phyloP scores from a whole-genome alignment of 2,888 invertebrate genomes.

The Meloe dianella region DNA sequence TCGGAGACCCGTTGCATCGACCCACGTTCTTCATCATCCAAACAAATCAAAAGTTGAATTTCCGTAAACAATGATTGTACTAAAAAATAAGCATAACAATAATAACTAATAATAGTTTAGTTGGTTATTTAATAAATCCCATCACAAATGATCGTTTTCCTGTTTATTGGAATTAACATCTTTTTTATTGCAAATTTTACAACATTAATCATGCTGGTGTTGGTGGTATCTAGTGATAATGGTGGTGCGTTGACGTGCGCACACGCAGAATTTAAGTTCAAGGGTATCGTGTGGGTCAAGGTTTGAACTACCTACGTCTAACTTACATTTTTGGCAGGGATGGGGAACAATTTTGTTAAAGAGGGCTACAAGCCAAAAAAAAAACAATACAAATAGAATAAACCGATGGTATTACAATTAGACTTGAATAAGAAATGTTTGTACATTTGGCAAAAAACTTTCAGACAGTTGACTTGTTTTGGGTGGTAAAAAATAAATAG shows the following conservation, averaged over 20 bases:
- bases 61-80: slow-evolving; percentile 16
- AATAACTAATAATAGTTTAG: not conserved
- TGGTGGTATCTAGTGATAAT: not conserved
- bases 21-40: slow-evolving; percentile 5
- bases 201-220: not conserved
- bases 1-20: slow-evolving; percentile 27
- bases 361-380: not conserved
- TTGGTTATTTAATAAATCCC: not conserved
- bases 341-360: not conserved
- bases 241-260: slow-evolving; percentile 29
- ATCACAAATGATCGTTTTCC: not conserved
- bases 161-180: too few relatives aligned
- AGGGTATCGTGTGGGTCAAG: slow-evolving; percentile 53
- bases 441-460: not conserved
- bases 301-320: slow-evolving; percentile 38
- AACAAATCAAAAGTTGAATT: slow-evolving; percentile 16
- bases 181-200: not conserved
- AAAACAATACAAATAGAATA: not conserved
- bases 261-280: slow-evolving; percentile 46
- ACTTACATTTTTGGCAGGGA: slow-evolving; percentile 11
- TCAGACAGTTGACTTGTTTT: not conserved
- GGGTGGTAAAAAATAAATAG: not conserved
- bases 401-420: not conserved
- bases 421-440: not conserved
- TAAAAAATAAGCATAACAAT: not conserved